Evolutionary conservation across 2,113 vertebrate species (phyloP).

Genomic region (Prinia subflava): DNA sequence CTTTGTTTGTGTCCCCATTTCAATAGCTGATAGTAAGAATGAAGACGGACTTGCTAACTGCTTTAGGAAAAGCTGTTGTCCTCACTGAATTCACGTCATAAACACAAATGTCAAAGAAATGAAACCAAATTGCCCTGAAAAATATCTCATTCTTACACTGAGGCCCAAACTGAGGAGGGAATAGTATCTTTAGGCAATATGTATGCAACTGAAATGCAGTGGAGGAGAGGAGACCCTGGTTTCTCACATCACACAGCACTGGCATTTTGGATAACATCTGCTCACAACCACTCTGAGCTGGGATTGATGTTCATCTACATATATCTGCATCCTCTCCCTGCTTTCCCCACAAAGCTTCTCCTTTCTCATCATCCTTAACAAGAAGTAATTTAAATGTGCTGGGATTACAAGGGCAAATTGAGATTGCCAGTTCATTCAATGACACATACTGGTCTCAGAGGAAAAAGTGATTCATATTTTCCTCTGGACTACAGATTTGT

Average conservation of each 20-base stretch:
- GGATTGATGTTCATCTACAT: background rate
- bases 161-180: background rate
- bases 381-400: background rate
- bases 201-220: background rate
- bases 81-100: background rate
- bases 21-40: background rate
- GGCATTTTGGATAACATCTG: background rate
- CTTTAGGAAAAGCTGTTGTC: background rate
- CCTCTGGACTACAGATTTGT: background rate
- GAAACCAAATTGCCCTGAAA: background rate
- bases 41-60: background rate
- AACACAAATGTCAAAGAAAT: background rate
- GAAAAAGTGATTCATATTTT: background rate
- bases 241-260: background rate
- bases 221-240: background rate
- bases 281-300: fast-evolving
- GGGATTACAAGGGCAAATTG: background rate
- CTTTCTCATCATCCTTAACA: background rate
- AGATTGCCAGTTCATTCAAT: background rate
- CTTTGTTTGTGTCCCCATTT: background rate
- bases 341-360: background rate
- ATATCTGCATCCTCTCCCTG: background rate
- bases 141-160: background rate
- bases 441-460: background rate
- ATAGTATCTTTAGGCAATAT: background rate